Conservation (phyloP, 1,140 invertebrate species). For the Hylaeus anthracinus region DNA sequence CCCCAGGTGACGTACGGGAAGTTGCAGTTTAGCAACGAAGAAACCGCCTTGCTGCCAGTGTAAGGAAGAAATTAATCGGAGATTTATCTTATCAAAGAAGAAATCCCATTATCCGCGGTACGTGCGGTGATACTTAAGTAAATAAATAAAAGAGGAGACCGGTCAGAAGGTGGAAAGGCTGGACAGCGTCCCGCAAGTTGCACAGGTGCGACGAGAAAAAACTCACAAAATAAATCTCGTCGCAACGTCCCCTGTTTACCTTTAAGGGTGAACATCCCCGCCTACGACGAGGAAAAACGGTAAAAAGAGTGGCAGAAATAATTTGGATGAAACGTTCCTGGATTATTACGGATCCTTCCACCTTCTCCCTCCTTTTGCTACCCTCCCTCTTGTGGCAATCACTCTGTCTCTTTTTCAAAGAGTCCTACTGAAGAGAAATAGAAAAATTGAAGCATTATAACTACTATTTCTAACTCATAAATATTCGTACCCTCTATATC, state of each 20-base stretch:
- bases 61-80: constrained; percentile 14
- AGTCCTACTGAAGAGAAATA: too few species aligned
- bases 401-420: constrained; percentile 5
- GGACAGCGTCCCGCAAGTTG: constrained; percentile 60
- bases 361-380: neutral
- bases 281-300: constrained; percentile 7
- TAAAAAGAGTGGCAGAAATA: constrained; percentile 34
- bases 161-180: neutral
- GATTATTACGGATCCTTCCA: constrained; percentile 30
- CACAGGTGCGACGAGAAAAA: constrained; percentile 74
- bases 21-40: neutral
- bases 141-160: constrained; percentile 39
- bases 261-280: constrained; percentile 48
- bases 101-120: constrained; percentile 65
- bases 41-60: neutral
- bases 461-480: too few species aligned
- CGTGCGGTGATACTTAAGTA: constrained; percentile 49
- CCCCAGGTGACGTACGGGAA: neutral
- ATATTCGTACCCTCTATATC: too few species aligned
- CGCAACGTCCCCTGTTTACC: constrained; percentile 38
- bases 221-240: constrained; percentile 76
- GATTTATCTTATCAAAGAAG: constrained; percentile 49
- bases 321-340: constrained; percentile 39
- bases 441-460: too few species aligned
- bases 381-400: constrained; percentile 16